Base-by-base conservation (phyloP, 2,113 vertebrate genomes). In the Colius striatus region DNA sequence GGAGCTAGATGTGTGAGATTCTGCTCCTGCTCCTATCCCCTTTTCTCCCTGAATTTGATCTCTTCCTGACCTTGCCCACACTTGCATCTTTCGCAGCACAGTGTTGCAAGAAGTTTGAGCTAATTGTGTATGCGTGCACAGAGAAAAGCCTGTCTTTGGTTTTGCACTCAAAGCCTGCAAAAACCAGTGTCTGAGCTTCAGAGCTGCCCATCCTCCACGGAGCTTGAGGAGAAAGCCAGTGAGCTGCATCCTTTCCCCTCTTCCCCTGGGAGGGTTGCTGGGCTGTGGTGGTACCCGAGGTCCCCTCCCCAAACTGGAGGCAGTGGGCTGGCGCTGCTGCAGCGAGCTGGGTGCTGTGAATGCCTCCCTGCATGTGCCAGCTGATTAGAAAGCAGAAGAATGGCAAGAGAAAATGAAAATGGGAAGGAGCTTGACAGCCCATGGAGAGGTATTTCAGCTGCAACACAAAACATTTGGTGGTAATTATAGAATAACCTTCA, bases 401-500 rank as follows among this genome's bases (percentile, higher is more conserved):
- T 96, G 96, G 97, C 84, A 75, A 89, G 97, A 91, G 97, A 96
- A 97, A 98, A 98, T 97, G 97, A 92, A 97, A 97, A 97, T 91
- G 96, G 97, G 97, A 98, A 97, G 97, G 96, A 96, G 92, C 96
- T 93, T 97, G 98, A 98, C 97, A 98, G 97, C 97, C 98, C 95
- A 97, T 96, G 97, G 98, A 98, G 97, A 97, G 97, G 97, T 97
- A 98, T 98, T 98, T 98, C 97, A 97, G 97, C 98, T 98, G 96
- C 97, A 98, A 96, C 97, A 98, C 97, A 98, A 98, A 98, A 97
- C 97, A 97, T 97, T 97, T 97, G 91, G 90, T 97, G 96, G 97
- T 98, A 98, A 98, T 98, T 98, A 98, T 98, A 98, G 97, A 98
- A 98, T 98, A 98, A 98, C 98, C 98, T 98, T 98, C 98, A 98